Base-by-base conservation (phyloP, 2,888 invertebrate species). In the Noctua pronuba region DNA sequence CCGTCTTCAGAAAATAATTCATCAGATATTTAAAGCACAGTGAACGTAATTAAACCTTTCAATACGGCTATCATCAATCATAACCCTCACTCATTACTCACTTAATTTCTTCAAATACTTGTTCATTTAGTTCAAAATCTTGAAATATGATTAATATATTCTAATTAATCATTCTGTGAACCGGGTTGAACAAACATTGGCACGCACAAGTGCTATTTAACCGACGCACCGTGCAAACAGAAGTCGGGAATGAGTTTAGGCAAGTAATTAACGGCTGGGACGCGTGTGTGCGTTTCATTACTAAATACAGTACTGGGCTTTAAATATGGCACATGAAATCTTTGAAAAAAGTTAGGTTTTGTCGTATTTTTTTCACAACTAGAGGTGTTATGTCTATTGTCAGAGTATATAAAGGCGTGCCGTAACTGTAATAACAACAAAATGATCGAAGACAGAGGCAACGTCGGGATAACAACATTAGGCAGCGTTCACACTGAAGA, bases 161-260 rank as follows among this genome's bases (percentile, higher is more conserved):
- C 68, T 73, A 83, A 86, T 81, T 79, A 83, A 87, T 81, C 73
- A 80, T 79, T 82, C 75, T 46, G 67, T 66, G 2, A 86, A 82
- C 75, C 74, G 75, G 80, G 84, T 86, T 80, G 72, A 70, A 75
- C 77, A 82, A 83, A 86, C 86, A 78, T 66, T 68, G 74, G 75
- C 68, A 77, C 82, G 76, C 75, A 78, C 84, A 84, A 88, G 84
- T 81, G 79, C 49, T 83, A 80, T 84, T 83, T 81, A 83, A 79
- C 84, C 77, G 65, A 77, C 74, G 80, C 76, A 73, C 75, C 52
- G 79, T 79, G 78, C 80, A 83, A 88, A 85, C 86, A 86, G 78
- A 83, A 88, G 86, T 88, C 86, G 83, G 83, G 86, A 90, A 89
- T 88, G 85, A 89, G 87, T 89, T 90, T 88, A 85, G 78, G 73